Conservation (phyloP, 2,888 invertebrate genomes). For the Hirtodrosophila confusa region DNA sequence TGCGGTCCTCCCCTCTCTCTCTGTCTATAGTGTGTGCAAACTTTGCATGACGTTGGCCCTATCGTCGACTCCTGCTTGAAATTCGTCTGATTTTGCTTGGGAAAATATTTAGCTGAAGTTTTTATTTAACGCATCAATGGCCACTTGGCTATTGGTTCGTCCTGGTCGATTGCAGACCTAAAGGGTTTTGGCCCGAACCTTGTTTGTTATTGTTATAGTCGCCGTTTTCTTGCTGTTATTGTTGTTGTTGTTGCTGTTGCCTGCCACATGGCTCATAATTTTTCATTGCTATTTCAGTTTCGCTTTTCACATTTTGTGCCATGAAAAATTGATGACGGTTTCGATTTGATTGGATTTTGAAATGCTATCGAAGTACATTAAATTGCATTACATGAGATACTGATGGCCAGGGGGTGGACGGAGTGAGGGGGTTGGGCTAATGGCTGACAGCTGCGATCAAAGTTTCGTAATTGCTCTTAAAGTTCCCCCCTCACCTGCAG, state of each 20-base stretch:
- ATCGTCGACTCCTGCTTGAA: slow-evolving; percentile 8
- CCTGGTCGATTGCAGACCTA: slow-evolving; percentile 47
- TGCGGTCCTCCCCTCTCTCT: background rate
- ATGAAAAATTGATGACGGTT: slow-evolving; percentile 62
- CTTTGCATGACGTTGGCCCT: slow-evolving; percentile 47
- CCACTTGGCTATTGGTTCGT: slow-evolving; percentile 63
- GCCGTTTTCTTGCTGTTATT: background rate
- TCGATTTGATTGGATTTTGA: slow-evolving; percentile 72
- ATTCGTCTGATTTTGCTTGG: slow-evolving; percentile 53
- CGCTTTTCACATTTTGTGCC: slow-evolving; percentile 26
- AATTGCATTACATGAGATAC: slow-evolving; percentile 40
- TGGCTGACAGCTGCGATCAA: slow-evolving; percentile 24
- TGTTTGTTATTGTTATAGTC: slow-evolving; percentile 28
- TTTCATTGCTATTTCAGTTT: slow-evolving; percentile 63
- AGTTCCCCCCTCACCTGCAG: slow-evolving; percentile 19
- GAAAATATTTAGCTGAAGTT: slow-evolving; percentile 70
- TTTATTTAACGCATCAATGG: slow-evolving; percentile 73
- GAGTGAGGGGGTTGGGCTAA: slow-evolving; percentile 10
- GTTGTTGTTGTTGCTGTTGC: slow-evolving; percentile 20
- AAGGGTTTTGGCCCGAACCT: slow-evolving; percentile 39
- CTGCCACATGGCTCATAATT: slow-evolving; percentile 75
- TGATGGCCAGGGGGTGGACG: background rate
- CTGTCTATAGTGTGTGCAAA: slow-evolving; percentile 33
- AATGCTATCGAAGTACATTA: slow-evolving; percentile 58
- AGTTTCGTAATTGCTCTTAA: slow-evolving; percentile 46